Percentiles rank a stretch among this genome's conserved stretches.
Conservation (phyloP, 2,113 vertebrate species). For the Ursus arctos region DNA sequence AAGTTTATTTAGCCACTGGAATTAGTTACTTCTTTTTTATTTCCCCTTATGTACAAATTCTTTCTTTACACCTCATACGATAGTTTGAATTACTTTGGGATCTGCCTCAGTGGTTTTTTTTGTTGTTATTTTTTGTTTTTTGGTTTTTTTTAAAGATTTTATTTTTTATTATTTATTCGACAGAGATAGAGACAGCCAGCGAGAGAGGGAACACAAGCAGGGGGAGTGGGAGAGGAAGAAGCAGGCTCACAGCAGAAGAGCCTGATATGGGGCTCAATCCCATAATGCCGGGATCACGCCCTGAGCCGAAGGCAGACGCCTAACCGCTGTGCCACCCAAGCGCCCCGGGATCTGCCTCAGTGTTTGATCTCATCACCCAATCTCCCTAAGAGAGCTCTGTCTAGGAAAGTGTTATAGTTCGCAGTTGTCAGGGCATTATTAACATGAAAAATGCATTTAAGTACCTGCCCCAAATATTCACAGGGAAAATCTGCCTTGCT, state of each 20-base stretch:
- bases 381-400: neutral
- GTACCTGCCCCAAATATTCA: neutral
- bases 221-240: too few relatives aligned
- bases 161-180: too few relatives aligned
- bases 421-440: neutral
- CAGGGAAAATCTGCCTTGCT: neutral
- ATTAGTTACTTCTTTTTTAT: neutral
- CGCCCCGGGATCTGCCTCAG: neutral
- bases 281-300: too few relatives aligned
- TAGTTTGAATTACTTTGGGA: neutral
- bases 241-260: too few relatives aligned
- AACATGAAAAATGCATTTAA: neutral
- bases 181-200: too few relatives aligned
- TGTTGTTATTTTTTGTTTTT: too few relatives aligned
- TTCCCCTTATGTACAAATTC: neutral
- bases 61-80: neutral
- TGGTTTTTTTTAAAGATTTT: too few relatives aligned
- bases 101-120: neutral
- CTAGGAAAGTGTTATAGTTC: neutral
- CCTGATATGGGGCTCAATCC: too few relatives aligned
- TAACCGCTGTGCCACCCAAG: too few relatives aligned
- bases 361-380: neutral
- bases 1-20: neutral
- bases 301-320: too few relatives aligned
- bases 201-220: too few relatives aligned